phyloP scores from a whole-genome alignment of 2,888 invertebrate species.

The Frankliniella intonsa region DNA sequence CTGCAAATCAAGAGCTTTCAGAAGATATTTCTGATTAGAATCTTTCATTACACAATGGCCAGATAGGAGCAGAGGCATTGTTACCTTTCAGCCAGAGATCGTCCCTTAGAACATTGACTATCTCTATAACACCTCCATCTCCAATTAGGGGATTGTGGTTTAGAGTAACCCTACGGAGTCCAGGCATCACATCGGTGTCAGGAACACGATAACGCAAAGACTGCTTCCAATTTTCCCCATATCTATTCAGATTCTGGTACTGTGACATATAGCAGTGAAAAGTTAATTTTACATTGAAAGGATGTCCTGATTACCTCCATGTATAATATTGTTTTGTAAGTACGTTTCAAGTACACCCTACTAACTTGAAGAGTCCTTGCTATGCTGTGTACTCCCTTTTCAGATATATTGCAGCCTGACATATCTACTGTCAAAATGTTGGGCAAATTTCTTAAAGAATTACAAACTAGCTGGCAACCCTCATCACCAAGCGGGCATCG shows the following conservation, averaged over 20 bases:
- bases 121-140: constrained; percentile 57
- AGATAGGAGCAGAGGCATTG: background rate
- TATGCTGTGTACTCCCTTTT: constrained; percentile 59
- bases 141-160: constrained; percentile 65
- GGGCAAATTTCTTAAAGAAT: constrained; percentile 60
- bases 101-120: constrained; percentile 66
- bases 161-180: constrained; percentile 63
- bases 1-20: constrained; percentile 64
- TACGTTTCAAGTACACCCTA: background rate
- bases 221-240: constrained; percentile 76
- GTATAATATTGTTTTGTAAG: background rate
- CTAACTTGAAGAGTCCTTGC: constrained; percentile 56
- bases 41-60: no score
- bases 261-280: constrained; percentile 42
- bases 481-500: constrained; percentile 65
- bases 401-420: constrained; percentile 62
- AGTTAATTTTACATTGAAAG: constrained; percentile 10
- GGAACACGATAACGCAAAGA: constrained; percentile 72
- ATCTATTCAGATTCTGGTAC: constrained; percentile 65
- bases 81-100: constrained; percentile 73
- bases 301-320: no score
- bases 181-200: constrained; percentile 66
- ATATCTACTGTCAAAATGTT: constrained; percentile 65
- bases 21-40: constrained; percentile 7
- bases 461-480: constrained; percentile 67